Conservation (phyloP, 1,140 invertebrate genomes). For the Drosophila sechellia region DNA sequence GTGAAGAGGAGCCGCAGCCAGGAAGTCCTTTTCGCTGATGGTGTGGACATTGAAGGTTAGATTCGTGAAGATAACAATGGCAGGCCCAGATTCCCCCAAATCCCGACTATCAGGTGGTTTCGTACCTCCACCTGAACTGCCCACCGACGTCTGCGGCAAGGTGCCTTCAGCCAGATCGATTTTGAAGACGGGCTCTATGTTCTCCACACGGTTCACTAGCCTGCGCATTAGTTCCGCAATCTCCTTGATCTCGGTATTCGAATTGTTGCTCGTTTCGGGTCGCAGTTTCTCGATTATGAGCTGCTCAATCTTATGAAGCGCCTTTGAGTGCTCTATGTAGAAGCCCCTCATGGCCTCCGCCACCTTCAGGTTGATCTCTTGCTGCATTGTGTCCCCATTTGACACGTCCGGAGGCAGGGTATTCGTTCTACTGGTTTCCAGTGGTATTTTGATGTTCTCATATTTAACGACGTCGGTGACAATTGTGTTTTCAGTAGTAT, state of each 20-base stretch:
- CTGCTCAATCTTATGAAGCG: background rate
- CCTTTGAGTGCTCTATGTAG: background rate
- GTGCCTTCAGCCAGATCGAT: too few species aligned
- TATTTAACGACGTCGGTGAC: too few species aligned
- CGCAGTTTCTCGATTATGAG: background rate
- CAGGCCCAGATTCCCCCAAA: accelerated
- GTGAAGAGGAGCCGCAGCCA: background rate
- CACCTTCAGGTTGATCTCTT: background rate
- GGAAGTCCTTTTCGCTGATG: background rate
- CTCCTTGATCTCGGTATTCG: background rate
- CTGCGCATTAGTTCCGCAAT: background rate
- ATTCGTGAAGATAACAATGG: background rate
- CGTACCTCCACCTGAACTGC: too few species aligned
- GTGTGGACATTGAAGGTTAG: background rate
- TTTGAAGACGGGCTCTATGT: background rate
- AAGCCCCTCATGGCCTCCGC: background rate
- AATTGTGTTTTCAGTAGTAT: too few species aligned
- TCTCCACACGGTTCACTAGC: background rate
- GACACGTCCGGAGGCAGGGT: background rate
- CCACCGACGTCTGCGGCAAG: too few species aligned
- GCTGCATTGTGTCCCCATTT: background rate
- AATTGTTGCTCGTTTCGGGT: background rate
- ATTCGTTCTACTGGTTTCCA: background rate
- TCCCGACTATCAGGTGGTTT: background rate
- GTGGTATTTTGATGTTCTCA: background rate